These are phyloP conservation scores for Gobionotothen gibberifrons DNA, from an alignment of 2,797 vertebrate genomes.

Conservation along the genomic window DNA sequence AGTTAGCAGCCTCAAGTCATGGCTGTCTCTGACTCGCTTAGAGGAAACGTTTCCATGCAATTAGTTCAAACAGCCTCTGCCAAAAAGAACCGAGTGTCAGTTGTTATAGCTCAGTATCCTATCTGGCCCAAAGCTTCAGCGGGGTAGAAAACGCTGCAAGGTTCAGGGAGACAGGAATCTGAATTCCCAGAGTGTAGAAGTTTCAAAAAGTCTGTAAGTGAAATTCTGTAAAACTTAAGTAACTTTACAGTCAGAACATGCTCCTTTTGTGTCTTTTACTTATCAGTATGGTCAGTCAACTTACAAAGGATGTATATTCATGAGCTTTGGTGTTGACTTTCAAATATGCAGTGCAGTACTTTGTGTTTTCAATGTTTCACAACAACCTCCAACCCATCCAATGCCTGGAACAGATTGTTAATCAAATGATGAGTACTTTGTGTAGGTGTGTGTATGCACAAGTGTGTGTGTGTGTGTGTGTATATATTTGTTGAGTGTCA, in stretches of 20 bases:
- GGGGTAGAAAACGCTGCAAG: conserved; percentile 43
- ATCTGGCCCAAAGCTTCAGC: conserved; percentile 51
- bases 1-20: conserved; percentile 62
- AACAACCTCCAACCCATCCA: neutral
- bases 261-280: neutral
- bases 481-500: neutral
- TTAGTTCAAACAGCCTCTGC: conserved; percentile 66
- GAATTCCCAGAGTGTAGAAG: conserved; percentile 29
- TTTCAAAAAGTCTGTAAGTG: conserved; percentile 15
- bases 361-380: conserved; percentile 7
- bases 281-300: neutral
- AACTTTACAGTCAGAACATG: neutral
- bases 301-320: neutral
- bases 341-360: neutral
- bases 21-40: conserved; percentile 52
- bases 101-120: conserved; percentile 61
- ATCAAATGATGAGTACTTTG: neutral
- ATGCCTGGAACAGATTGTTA: neutral
- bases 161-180: conserved; percentile 55
- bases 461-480: neutral
- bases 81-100: conserved; percentile 61
- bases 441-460: neutral
- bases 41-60: conserved; percentile 66
- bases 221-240: conserved; percentile 12
- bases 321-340: neutral